phyloP scores from a whole-genome alignment of 2,797 vertebrate genomes.

The Lutjanus argentimaculatus region DNA sequence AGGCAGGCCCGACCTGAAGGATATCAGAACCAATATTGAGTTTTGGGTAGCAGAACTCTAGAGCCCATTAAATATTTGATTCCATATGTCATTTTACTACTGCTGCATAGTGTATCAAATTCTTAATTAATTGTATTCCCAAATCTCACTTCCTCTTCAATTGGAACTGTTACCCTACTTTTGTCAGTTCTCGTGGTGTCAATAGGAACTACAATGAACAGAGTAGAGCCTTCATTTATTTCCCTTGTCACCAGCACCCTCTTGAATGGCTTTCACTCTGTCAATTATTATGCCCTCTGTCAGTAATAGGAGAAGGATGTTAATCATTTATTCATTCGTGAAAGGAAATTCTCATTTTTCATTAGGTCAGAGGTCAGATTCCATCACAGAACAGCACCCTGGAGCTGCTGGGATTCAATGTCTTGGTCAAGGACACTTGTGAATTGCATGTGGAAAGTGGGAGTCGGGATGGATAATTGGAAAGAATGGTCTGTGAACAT shows the following conservation, averaged over 20 bases:
- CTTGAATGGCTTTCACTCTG: conserved; percentile 32
- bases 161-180: conserved; percentile 5
- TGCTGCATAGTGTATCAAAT: conserved; percentile 15
- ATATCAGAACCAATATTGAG: too few relatives aligned
- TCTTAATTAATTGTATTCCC: conserved; percentile 35
- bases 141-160: conserved; percentile 22
- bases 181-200: conserved; percentile 12
- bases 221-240: conserved; percentile 44
- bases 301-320: conserved; percentile 43
- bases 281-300: conserved; percentile 53
- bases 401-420: conserved; percentile 4
- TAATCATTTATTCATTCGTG: conserved; percentile 56
- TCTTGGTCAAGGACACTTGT: conserved; percentile 47
- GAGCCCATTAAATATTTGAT: neutral
- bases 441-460: conserved; percentile 22
- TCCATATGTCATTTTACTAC: neutral
- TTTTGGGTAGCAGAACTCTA: neutral
- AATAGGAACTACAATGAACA: conserved; percentile 13
- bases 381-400: conserved; percentile 9
- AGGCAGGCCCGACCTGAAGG: too few relatives aligned
- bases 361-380: conserved; percentile 46
- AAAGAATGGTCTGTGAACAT: neutral
- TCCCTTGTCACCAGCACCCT: conserved; percentile 22
- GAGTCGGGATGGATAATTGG: conserved; percentile 1
- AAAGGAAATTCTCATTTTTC: conserved; percentile 40